A percentile compares a stretch with the other conserved stretches of the same genome.
These are phyloP conservation scores for Lutra lutra DNA, from an alignment of 2,797 vertebrate species.

Conservation along the genomic window DNA sequence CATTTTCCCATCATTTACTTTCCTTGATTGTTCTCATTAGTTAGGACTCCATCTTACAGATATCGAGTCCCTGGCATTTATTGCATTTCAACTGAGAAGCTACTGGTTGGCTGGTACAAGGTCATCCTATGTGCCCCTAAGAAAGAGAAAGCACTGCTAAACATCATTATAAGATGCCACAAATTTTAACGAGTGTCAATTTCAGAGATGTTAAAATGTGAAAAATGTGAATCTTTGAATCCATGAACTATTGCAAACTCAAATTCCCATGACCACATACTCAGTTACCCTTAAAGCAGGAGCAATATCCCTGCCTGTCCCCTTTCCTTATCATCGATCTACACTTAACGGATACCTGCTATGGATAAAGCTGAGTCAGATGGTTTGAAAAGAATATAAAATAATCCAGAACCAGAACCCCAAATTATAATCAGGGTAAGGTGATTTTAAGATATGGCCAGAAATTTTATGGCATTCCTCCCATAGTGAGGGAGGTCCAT, in stretches of 20 bases:
- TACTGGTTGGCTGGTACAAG: neutral
- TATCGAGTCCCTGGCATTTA: neutral
- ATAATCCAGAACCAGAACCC: neutral
- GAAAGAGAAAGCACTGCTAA: conserved; percentile 18
- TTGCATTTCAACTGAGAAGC: conserved; percentile 14
- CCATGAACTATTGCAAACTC: neutral
- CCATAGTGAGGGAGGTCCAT: neutral
- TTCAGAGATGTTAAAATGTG: neutral
- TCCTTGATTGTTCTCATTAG: neutral
- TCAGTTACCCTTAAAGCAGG: neutral
- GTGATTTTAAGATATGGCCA: neutral
- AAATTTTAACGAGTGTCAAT: neutral
- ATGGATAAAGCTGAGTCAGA: neutral
- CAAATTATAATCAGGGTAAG: neutral
- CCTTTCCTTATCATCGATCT: neutral
- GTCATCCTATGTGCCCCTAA: neutral
- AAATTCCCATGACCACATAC: neutral
- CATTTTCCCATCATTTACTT: neutral
- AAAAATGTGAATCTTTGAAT: conserved; percentile 2
- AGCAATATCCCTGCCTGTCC: neutral
- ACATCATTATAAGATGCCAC: neutral
- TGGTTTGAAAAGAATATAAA: neutral
- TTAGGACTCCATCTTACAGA: neutral
- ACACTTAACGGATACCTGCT: neutral
- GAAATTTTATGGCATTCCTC: neutral